A percentile compares a stretch with the other conserved stretches of the same genome.
Conservation (phyloP, 2,113 vertebrate species). For the Elephas maximus region DNA sequence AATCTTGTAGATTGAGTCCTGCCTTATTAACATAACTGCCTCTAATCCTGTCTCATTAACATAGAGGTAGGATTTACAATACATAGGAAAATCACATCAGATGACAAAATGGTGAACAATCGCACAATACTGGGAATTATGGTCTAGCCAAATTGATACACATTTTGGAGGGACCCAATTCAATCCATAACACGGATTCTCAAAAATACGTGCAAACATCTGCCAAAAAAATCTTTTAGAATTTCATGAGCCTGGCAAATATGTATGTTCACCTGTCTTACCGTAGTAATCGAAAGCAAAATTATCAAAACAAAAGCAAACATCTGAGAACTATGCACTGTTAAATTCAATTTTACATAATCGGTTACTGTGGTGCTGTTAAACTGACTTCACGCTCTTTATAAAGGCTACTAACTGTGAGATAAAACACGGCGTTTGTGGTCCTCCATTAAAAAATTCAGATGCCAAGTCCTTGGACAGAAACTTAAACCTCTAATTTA, state of each 20-base stretch:
- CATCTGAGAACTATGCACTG: neutral
- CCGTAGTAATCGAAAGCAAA: constrained; percentile 39
- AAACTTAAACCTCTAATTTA: constrained; percentile 64
- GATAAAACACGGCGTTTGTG: constrained; percentile 1
- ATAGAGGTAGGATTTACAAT: too few species aligned
- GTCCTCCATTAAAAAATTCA: constrained; percentile 48
- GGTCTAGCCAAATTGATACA: too few species aligned
- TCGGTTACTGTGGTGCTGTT: neutral
- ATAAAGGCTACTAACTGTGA: neutral
- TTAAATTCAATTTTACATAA: constrained; percentile 43
- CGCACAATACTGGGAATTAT: too few species aligned
- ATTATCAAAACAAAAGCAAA: constrained; percentile 5
- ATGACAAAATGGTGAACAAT: too few species aligned
- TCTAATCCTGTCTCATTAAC: too few species aligned
- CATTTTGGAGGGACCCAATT: too few species aligned
- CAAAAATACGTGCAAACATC: neutral
- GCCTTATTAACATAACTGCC: too few species aligned
- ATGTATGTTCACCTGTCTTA: constrained; percentile 16
- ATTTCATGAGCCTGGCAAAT: neutral
- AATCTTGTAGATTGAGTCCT: too few species aligned
- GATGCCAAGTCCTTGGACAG: neutral
- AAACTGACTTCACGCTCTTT: constrained; percentile 44
- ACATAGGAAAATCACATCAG: too few species aligned
- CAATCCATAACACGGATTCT: neutral
- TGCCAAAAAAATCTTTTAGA: neutral